Conservation (phyloP, 2,888 invertebrate species). For the Dusona sp. region DNA sequence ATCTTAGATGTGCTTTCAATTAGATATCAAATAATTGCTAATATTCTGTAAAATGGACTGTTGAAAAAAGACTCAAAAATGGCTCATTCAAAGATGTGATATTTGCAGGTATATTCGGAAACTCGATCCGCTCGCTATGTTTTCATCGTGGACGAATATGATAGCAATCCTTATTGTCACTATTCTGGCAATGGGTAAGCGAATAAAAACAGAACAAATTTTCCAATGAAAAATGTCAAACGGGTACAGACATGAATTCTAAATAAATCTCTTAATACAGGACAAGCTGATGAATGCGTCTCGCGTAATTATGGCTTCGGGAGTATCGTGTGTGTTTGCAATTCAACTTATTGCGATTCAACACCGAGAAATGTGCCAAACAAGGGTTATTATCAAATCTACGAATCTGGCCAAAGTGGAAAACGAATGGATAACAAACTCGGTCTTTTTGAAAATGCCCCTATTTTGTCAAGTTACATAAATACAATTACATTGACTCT, state of each 20-base stretch:
- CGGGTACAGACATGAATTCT: background rate
- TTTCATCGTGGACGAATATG: background rate
- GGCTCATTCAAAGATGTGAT: background rate
- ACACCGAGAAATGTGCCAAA: slow-evolving; percentile 85
- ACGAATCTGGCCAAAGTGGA: slow-evolving; percentile 88
- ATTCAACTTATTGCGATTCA: slow-evolving; percentile 89
- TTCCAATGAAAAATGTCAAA: background rate
- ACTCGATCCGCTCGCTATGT: background rate
- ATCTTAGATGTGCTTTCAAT: background rate
- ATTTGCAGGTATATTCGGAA: background rate
- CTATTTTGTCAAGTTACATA: slow-evolving; percentile 11
- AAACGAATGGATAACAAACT: slow-evolving; percentile 86
- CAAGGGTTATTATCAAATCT: slow-evolving; percentile 85
- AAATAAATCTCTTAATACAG: slow-evolving; percentile 48
- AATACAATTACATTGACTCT: slow-evolving; percentile 67
- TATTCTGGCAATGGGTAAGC: background rate
- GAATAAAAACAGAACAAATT: background rate
- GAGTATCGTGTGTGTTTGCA: slow-evolving; percentile 90
- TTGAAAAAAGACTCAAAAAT: too few relatives aligned
- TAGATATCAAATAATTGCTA: background rate
- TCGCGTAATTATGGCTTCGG: slow-evolving; percentile 75
- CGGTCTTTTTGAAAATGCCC: slow-evolving; percentile 81
- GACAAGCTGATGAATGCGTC: slow-evolving; percentile 72
- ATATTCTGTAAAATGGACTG: background rate
- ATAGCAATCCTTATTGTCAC: background rate